Evolutionary conservation across 2,888 invertebrate species (phyloP).

Genomic region (Julus scanicus): DNA sequence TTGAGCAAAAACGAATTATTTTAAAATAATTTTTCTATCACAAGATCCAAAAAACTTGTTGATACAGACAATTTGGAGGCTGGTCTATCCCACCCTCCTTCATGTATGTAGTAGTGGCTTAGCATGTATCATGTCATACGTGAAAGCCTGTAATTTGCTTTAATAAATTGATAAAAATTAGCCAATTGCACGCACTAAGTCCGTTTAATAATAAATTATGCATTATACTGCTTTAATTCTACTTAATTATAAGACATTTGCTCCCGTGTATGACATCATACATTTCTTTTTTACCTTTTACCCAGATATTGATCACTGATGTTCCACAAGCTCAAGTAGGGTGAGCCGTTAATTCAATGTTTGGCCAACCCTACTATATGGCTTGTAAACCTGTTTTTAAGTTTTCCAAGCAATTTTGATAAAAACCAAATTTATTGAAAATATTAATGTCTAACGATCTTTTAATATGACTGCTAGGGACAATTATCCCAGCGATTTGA

Average conservation of each 20-base stretch:
- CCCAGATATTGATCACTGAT: background rate
- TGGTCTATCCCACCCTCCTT: background rate
- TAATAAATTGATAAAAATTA: background rate
- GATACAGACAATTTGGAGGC: too few relatives aligned
- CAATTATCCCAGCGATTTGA: constrained; percentile 40
- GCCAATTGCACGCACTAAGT: background rate
- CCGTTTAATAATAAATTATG: background rate
- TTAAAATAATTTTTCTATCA: too few relatives aligned
- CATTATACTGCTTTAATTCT: background rate
- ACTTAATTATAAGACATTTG: background rate
- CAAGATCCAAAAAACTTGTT: too few relatives aligned
- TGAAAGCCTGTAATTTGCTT: background rate
- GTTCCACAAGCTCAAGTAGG: background rate
- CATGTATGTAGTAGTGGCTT: background rate
- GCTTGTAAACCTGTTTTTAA: background rate
- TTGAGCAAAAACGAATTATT: too few relatives aligned
- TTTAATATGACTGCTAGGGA: constrained; percentile 4
- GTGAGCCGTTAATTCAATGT: background rate
- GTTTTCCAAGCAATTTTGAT: constrained; percentile 2
- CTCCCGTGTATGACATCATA: background rate
- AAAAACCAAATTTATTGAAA: background rate
- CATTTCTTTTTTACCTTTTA: constrained; percentile 5
- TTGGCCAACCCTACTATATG: background rate
- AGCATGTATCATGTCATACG: background rate
- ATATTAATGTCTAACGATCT: background rate